Conservation (phyloP, 2,113 vertebrate species). For the Mustela nigripes region DNA sequence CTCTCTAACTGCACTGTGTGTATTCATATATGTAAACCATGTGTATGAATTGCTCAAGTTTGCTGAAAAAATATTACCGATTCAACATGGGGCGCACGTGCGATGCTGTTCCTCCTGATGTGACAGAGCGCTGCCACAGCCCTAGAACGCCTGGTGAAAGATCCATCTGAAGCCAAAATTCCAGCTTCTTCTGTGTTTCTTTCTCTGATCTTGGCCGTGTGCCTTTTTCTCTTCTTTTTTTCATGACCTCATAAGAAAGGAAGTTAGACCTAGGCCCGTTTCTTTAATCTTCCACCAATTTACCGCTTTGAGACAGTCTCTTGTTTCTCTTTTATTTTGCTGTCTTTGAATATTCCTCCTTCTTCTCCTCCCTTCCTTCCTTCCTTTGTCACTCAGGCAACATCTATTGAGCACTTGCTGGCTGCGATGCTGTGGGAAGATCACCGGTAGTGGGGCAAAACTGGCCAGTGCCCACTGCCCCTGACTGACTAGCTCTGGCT, state of each 20-base stretch:
- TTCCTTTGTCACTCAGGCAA: neutral
- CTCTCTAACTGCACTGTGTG: neutral
- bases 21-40: fast-evolving
- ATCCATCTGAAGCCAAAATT: neutral
- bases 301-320: neutral
- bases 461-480: fast-evolving
- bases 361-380: neutral
- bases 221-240: neutral
- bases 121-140: fast-evolving
- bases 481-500: neutral
- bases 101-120: fast-evolving
- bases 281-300: neutral
- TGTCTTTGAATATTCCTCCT: neutral
- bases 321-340: neutral
- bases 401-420: neutral
- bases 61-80: neutral
- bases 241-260: neutral
- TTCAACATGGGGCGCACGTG: neutral
- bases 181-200: neutral
- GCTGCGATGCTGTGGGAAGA: neutral
- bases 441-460: fast-evolving
- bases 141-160: neutral
- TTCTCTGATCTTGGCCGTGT: neutral
- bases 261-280: neutral
- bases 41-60: neutral